Base-by-base conservation (phyloP, 1,140 invertebrate genomes). In the Trichonephila inaurata region DNA sequence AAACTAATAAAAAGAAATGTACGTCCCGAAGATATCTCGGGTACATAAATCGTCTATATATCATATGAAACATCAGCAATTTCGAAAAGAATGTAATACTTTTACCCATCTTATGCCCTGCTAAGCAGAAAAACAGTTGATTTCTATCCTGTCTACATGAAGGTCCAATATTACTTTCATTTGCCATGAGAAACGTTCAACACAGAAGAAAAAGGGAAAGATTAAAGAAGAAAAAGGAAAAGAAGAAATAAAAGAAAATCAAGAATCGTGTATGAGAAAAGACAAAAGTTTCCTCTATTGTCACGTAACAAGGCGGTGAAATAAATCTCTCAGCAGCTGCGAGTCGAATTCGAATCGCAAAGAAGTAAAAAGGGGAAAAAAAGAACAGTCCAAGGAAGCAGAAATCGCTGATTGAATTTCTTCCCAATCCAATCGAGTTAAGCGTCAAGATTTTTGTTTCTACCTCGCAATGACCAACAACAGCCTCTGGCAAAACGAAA, bases 391-490 rank as follows among this genome's bases (percentile, higher is more conserved):
- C 87, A 89, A 28, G 62, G 64, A 69, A 89, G 87, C 87, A 89
- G 87, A 89, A 89, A 89, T 89, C 87, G 87, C 62, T 89, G 87
- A 89, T 89, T 89, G 87, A 89, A 89, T 89, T 89, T 89, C 87
- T 64, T 89, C 62, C 61, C 87, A 33, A 89, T 89, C 87, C 87
- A 89, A 89, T 89, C 87, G 87, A 89, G 87, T 89, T 89, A 89
- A 89, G 87, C 62, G 87, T 69, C 87, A 64, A 64, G 87, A 89
- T 89, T 89, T 89, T 89, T 89, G 87, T 89, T 89, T 69, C 51
- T 64, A 72, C 33, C 87, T 87, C 28, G 44, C 87, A 69, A 69
- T 89, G 87, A 89, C 87, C 87, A 89, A 89, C 87, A 89, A 89
- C 87, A 72, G 87, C 87, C 87, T 16, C 64, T 12, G 62, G 87